A percentile compares a stretch with the other conserved stretches of the same genome.
phyloP scores from a whole-genome alignment of 2,797 vertebrate genomes.

The Florisuga fusca region DNA sequence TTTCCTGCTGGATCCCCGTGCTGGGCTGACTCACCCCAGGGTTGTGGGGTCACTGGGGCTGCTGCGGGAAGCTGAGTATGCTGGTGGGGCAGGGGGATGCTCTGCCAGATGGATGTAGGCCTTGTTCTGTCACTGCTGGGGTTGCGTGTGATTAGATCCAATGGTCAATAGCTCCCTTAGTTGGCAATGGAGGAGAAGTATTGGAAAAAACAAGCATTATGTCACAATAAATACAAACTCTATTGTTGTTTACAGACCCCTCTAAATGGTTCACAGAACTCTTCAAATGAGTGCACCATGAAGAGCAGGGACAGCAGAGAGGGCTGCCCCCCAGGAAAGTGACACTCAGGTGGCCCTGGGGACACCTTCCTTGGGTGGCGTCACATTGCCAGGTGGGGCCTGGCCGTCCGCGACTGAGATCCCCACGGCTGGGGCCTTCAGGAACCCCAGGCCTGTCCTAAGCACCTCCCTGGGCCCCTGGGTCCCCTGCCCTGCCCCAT shows the following conservation, averaged over 20 bases:
- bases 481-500: background rate
- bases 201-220: background rate
- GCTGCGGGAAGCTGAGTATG: fast-evolving
- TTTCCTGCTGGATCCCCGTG: background rate
- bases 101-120: background rate
- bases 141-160: background rate
- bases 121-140: background rate
- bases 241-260: background rate
- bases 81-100: background rate
- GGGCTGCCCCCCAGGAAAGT: fast-evolving
- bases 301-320: background rate
- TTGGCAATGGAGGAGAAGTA: background rate
- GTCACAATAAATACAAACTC: background rate
- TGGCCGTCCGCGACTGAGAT: background rate
- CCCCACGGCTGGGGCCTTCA: background rate
- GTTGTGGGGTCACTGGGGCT: background rate
- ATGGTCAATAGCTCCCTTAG: background rate
- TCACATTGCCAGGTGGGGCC: fast-evolving
- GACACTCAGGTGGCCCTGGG: fast-evolving
- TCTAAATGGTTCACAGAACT: background rate
- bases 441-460: background rate
- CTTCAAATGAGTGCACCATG: fast-evolving
- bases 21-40: background rate
- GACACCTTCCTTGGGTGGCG: fast-evolving
- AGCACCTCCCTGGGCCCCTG: no score